These are phyloP conservation scores for Crotalus viridis DNA, from an alignment of 2,113 vertebrate genomes.

Conservation along the genomic window DNA sequence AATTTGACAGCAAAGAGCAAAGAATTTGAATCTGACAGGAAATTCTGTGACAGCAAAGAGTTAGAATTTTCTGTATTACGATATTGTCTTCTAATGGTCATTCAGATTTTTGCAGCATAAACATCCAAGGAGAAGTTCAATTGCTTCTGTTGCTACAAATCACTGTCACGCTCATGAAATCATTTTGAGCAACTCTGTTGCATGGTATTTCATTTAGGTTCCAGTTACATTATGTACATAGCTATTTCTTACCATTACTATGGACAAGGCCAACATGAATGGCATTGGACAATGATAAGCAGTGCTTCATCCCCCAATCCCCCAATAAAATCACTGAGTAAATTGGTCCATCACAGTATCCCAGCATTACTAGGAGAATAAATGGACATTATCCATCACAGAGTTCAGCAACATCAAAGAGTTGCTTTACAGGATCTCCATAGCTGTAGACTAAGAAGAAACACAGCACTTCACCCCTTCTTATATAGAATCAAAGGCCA, in stretches of 20 bases:
- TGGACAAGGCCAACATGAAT: neutral
- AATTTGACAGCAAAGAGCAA: neutral
- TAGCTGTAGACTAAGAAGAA: neutral
- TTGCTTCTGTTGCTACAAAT: neutral
- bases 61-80: neutral
- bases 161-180: neutral
- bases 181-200: neutral
- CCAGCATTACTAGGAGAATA: neutral
- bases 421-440: neutral
- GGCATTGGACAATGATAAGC: neutral
- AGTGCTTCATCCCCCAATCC: neutral
- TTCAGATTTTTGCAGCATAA: neutral
- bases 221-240: neutral
- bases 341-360: neutral
- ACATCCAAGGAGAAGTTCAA: neutral
- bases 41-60: neutral
- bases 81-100: neutral
- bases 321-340: neutral
- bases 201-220: neutral
- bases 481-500: neutral
- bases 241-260: neutral
- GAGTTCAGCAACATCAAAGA: neutral
- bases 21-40: neutral
- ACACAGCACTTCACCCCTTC: neutral
- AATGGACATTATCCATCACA: neutral